phyloP scores from a whole-genome alignment of 2,113 vertebrate genomes.

The Nerophis lumbriciformis region DNA sequence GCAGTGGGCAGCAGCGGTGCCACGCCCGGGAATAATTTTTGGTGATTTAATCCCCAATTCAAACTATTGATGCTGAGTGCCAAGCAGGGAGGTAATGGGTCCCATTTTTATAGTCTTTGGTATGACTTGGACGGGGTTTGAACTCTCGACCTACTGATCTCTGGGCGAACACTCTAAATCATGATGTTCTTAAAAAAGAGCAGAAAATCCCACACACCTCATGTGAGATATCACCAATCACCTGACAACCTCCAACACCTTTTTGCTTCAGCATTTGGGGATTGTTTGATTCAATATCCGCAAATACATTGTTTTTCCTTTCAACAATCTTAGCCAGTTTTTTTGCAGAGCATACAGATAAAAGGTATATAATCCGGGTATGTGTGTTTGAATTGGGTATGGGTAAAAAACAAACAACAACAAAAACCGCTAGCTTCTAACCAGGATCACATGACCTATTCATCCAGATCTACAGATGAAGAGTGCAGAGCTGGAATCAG shows the following conservation, averaged over 20 bases:
- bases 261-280: slow-evolving; percentile 7
- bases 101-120: too few relatives aligned
- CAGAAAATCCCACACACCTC: background rate
- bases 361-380: slow-evolving; percentile 12
- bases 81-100: too few relatives aligned
- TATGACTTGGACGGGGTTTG: too few relatives aligned
- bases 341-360: background rate
- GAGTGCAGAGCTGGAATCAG: slow-evolving; percentile 23
- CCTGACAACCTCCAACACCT: slow-evolving; percentile 6
- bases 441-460: slow-evolving; percentile 24
- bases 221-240: slow-evolving; percentile 1
- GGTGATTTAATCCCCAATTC: too few relatives aligned
- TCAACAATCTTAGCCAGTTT: slow-evolving; percentile 9
- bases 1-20: too few relatives aligned
- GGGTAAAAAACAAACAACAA: slow-evolving; percentile 7
- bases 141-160: too few relatives aligned
- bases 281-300: slow-evolving; percentile 22
- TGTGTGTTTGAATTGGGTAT: slow-evolving; percentile 6
- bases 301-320: slow-evolving; percentile 7
- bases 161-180: too few relatives aligned
- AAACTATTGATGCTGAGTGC: too few relatives aligned
- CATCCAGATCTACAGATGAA: slow-evolving; percentile 38
- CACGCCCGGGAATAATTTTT: too few relatives aligned
- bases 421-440: slow-evolving; percentile 11
- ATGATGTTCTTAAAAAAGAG: background rate